phyloP scores from a whole-genome alignment of 2,888 invertebrate genomes.

The Drosophila lutescens region DNA sequence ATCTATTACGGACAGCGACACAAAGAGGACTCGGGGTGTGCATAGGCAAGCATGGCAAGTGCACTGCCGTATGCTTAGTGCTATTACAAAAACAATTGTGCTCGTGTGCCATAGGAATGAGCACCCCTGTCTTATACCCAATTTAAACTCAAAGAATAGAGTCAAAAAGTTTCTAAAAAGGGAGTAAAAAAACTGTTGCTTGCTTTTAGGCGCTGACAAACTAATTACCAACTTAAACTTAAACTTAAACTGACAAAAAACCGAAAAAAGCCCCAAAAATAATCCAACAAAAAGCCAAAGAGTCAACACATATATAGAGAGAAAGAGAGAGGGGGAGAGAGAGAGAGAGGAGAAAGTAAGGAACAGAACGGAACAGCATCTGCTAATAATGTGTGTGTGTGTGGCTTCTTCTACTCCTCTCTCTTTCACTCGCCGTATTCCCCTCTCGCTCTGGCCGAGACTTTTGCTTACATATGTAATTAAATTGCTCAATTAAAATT shows the following conservation, averaged over 20 bases:
- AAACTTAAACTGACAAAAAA: conserved; percentile 60
- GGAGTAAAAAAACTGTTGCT: conserved; percentile 47
- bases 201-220: conserved; percentile 61
- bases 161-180: background rate
- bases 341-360: conserved; percentile 1
- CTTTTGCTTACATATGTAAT: conserved; percentile 82
- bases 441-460: conserved; percentile 19
- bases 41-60: too few species aligned
- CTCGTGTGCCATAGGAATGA: too few species aligned
- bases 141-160: background rate
- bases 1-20: too few species aligned
- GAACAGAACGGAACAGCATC: conserved; percentile 4
- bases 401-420: background rate
- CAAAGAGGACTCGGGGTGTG: too few species aligned
- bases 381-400: conserved; percentile 64
- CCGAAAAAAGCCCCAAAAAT: conserved; percentile 51
- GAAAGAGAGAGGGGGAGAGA: background rate
- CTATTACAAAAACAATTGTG: too few species aligned
- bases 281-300: conserved; percentile 33
- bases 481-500: conserved; percentile 84
- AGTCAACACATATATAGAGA: conserved; percentile 25
- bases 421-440: conserved; percentile 4
- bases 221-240: conserved; percentile 68
- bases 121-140: too few species aligned
- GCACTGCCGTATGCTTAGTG: too few species aligned